Base-by-base conservation (phyloP, 2,113 vertebrate species). In the Clarias batrachus region DNA sequence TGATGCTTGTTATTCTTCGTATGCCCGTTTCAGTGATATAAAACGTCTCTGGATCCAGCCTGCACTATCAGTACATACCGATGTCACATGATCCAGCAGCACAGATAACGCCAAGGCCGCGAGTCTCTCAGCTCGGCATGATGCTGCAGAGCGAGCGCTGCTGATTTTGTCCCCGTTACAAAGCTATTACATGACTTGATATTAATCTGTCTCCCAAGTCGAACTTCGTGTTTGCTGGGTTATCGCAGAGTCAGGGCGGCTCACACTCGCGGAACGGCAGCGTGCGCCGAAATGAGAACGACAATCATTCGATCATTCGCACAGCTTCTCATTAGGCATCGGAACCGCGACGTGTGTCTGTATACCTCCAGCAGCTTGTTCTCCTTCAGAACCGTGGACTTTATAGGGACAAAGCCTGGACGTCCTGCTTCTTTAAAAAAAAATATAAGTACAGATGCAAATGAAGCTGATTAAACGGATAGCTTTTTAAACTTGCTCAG, bases 121-220 rank as follows among this genome's bases (percentile, higher is more conserved):
- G n/a, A 14, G 23, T 78, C 7, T 25, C 12, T 17, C 77, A 77
- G 54, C 33, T 73, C 63, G 56, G 62, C 73, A 60, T 19, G 7
- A 52, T 33, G 25, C 30, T 66, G 66, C 54, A 73, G 48, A 48
- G 73, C 84, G 83, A 54, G 4, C 10, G 56, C 27, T 79, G 60
- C 21, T 70, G 65, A 85, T 87, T 62, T 7, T 82, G 70, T 85
- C 62, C 62, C 60, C 62, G 84, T 88, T 86, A 81, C 83, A 80
- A 79, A 33, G 76, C 65, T 62, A 83, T 87, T 84, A 83, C 79
- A 73, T 19, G 74, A 27, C 62, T 77, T 71, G 54, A 59, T 37
- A 33, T 59, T 84, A 73, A 71, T 56, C 60, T 57, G 62, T 56
- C 65, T 87, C 59, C 41, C 52, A 27, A 62, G 68, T 78, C 74